Conservation (phyloP, 2,888 invertebrate genomes). For the Netelia melanura region DNA sequence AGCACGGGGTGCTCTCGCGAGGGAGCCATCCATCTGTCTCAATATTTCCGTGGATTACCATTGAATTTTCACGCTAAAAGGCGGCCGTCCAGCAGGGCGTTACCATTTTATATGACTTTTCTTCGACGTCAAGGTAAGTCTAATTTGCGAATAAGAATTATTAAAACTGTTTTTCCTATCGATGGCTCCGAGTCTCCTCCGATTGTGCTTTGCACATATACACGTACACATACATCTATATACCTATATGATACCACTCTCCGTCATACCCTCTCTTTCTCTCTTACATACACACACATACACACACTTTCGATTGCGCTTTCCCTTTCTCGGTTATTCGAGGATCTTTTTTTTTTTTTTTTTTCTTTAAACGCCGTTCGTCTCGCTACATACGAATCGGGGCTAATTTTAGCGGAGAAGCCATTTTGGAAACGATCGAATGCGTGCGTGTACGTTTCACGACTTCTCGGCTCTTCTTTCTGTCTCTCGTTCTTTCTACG, state of each 20-base stretch:
- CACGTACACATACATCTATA: neutral
- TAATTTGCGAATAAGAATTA: conserved; percentile 32
- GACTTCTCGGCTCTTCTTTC: conserved; percentile 43
- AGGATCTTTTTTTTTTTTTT: conserved; percentile 43
- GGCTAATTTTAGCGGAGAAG: conserved; percentile 81
- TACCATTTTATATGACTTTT: conserved; percentile 99
- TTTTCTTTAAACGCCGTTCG: conserved; percentile 21
- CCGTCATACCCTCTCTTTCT: conserved; percentile 31
- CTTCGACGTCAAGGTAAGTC: conserved; percentile 95
- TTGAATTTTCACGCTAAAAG: conserved; percentile 84
- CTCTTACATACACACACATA: conserved; percentile 4
- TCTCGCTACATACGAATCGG: conserved; percentile 54
- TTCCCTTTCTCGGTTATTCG: conserved; percentile 31
- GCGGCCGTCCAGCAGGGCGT: conserved; percentile 93
- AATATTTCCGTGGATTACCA: conserved; percentile 75
- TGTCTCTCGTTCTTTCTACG: conserved; percentile 27
- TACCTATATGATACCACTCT: conserved; percentile 12
- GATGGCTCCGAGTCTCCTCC: neutral
- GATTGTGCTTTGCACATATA: neutral
- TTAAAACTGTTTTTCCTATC: conserved; percentile 27
- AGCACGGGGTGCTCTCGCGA: conserved; percentile 76
- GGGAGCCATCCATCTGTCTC: conserved; percentile 82
- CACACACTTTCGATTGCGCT: neutral
- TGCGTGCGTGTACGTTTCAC: conserved; percentile 69
- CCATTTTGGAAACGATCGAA: conserved; percentile 81